Evolutionary conservation across 2,113 vertebrate genomes (phyloP).

Genomic region (Microtus ochrogaster): DNA sequence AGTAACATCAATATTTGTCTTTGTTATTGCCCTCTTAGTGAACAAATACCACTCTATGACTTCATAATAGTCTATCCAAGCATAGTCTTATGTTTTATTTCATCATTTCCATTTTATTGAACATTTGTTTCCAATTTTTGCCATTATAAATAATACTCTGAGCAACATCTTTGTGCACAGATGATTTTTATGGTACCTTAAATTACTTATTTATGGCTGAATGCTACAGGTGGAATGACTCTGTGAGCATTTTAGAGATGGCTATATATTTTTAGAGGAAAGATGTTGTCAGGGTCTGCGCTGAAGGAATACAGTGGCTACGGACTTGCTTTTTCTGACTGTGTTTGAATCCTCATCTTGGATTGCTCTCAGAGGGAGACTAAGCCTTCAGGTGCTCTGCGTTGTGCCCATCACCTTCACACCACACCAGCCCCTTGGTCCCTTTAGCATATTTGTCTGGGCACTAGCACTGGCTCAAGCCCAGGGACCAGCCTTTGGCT

Average conservation of each 20-base stretch:
- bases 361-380: neutral
- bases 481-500: neutral
- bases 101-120: slow-evolving; percentile 36
- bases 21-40: neutral
- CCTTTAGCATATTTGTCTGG: neutral
- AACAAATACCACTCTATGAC: neutral
- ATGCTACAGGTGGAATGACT: neutral
- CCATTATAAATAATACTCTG: slow-evolving; percentile 8
- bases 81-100: slow-evolving; percentile 28
- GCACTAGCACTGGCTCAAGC: neutral
- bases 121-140: slow-evolving; percentile 46
- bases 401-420: neutral
- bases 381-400: neutral
- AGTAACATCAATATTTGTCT: neutral
- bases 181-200: slow-evolving; percentile 10
- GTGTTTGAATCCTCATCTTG: neutral
- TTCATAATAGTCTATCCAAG: slow-evolving; percentile 17
- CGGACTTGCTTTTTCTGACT: neutral
- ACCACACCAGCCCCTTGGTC: neutral
- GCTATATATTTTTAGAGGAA: slow-evolving; percentile 2
- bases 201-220: slow-evolving; percentile 24
- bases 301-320: neutral
- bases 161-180: slow-evolving; percentile 43
- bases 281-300: neutral
- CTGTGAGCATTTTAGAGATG: neutral